These are phyloP conservation scores for Synanthedon formicaeformis DNA, from an alignment of 2,888 invertebrate genomes.

Conservation along the genomic window DNA sequence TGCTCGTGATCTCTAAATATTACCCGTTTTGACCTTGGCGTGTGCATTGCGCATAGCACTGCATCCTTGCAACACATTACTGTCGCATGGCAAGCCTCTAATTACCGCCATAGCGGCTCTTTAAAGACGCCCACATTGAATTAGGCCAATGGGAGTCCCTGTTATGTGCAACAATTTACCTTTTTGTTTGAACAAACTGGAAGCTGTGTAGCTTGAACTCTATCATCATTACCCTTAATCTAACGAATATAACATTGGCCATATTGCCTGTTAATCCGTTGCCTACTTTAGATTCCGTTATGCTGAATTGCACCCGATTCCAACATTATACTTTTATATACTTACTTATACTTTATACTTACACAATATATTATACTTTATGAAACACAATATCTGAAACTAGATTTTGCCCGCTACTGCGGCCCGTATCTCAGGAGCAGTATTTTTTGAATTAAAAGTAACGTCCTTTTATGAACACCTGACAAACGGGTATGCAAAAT, in stretches of 20 bases:
- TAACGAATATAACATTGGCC: neutral
- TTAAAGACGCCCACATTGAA: conserved; percentile 38
- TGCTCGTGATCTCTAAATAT: conserved; percentile 22
- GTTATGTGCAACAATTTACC: conserved; percentile 5
- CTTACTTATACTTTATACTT: too few relatives aligned
- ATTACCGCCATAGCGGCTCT: conserved; percentile 26
- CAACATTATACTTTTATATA: too few relatives aligned
- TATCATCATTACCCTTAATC: neutral
- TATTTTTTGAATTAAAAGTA: too few relatives aligned
- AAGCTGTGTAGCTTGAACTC: neutral
- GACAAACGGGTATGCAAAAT: too few relatives aligned
- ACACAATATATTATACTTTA: too few relatives aligned
- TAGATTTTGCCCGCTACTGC: too few relatives aligned
- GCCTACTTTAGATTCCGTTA: too few relatives aligned
- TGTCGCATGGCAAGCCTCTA: conserved; percentile 27
- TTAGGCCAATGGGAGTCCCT: conserved; percentile 21
- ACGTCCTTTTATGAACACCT: too few relatives aligned
- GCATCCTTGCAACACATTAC: conserved; percentile 24
- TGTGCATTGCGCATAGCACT: conserved; percentile 24
- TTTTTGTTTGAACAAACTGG: conserved; percentile 6
- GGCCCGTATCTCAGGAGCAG: too few relatives aligned
- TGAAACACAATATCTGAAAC: too few relatives aligned
- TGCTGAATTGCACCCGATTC: too few relatives aligned
- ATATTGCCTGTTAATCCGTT: too few relatives aligned
- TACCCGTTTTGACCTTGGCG: conserved; percentile 30